A percentile compares a stretch with the other conserved stretches of the same genome.
Evolutionary conservation across 2,797 vertebrate species (phyloP).

Genomic region (Falco novaeseelandiae): DNA sequence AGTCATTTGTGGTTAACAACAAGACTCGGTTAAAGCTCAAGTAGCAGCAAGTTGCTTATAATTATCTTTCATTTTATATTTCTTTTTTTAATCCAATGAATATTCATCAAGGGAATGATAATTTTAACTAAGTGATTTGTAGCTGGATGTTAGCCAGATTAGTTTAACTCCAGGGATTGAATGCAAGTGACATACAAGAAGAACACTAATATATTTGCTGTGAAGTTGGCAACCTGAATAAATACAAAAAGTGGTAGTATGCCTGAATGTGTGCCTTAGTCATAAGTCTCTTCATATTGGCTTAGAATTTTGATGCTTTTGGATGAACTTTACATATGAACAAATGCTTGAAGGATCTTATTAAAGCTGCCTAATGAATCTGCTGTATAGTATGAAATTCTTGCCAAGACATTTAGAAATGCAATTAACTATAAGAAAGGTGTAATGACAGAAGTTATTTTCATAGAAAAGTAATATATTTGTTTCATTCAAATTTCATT

Average conservation of each 20-base stretch:
- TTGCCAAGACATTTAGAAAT: slow-evolving; percentile 57
- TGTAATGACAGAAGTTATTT: slow-evolving; percentile 6
- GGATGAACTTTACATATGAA: slow-evolving; percentile 38
- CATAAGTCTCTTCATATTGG: slow-evolving; percentile 30
- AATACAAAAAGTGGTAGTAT: slow-evolving; percentile 31
- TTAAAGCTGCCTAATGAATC: slow-evolving; percentile 52
- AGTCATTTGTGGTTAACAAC: neutral
- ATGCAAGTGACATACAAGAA: slow-evolving; percentile 39
- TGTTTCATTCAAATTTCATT: slow-evolving; percentile 44
- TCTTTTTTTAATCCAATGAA: slow-evolving; percentile 36
- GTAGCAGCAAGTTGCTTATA: neutral
- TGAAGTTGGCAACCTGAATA: slow-evolving; percentile 55
- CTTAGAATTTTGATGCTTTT: slow-evolving; percentile 54
- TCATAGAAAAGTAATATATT: slow-evolving; percentile 36
- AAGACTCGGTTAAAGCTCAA: slow-evolving; percentile 49
- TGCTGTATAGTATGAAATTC: slow-evolving; percentile 3
- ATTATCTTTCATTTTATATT: slow-evolving; percentile 11
- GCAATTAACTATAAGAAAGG: slow-evolving; percentile 10
- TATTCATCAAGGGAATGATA: slow-evolving; percentile 38
- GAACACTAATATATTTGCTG: slow-evolving; percentile 27
- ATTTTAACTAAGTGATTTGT: slow-evolving; percentile 40
- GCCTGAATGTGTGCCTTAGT: slow-evolving; percentile 42
- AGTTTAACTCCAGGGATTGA: slow-evolving; percentile 12
- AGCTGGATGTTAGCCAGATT: slow-evolving; percentile 44
- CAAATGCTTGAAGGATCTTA: slow-evolving; percentile 54